Percentiles rank a stretch among this genome's conserved stretches.
phyloP scores from a whole-genome alignment of 2,113 vertebrate species.

The Thunnus maccoyii region DNA sequence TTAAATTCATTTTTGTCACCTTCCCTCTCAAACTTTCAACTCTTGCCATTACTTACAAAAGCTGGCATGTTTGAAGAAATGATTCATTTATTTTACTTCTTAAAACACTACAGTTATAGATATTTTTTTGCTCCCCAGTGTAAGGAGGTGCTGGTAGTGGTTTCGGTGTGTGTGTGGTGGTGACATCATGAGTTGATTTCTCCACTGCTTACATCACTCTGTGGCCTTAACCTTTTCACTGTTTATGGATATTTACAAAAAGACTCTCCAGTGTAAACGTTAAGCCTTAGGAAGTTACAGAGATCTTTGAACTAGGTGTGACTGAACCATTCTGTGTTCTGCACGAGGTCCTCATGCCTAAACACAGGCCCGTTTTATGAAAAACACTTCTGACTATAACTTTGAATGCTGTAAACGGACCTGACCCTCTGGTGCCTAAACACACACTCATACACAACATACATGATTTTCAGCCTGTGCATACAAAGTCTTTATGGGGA shows the following conservation, averaged over 20 bases:
- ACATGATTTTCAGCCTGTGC: not conserved
- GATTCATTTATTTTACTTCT: not conserved
- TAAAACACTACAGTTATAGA: not conserved
- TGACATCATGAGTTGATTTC: slow-evolving; percentile 5
- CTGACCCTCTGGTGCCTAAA: slow-evolving; percentile 5
- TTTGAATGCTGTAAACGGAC: slow-evolving; percentile 2
- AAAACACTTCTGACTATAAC: slow-evolving; percentile 20
- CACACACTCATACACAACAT: slow-evolving; percentile 29
- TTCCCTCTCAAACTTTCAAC: not conserved
- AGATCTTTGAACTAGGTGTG: slow-evolving; percentile 30
- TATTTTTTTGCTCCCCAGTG: not conserved
- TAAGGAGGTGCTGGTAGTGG: not conserved
- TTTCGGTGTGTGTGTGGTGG: not conserved
- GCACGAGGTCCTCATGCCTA: not conserved
- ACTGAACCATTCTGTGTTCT: slow-evolving; percentile 25
- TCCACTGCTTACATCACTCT: slow-evolving; percentile 39
- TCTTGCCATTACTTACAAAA: not conserved
- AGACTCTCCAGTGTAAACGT: slow-evolving; percentile 28
- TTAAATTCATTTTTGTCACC: not conserved
- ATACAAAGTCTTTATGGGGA: not conserved
- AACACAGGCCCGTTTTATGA: slow-evolving; percentile 25
- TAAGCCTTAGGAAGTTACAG: not conserved
- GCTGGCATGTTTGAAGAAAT: not conserved
- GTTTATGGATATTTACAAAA: slow-evolving; percentile 51
- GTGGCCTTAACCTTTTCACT: slow-evolving; percentile 28